Conservation (phyloP, 2,797 vertebrate genomes). For the Florisuga fusca region DNA sequence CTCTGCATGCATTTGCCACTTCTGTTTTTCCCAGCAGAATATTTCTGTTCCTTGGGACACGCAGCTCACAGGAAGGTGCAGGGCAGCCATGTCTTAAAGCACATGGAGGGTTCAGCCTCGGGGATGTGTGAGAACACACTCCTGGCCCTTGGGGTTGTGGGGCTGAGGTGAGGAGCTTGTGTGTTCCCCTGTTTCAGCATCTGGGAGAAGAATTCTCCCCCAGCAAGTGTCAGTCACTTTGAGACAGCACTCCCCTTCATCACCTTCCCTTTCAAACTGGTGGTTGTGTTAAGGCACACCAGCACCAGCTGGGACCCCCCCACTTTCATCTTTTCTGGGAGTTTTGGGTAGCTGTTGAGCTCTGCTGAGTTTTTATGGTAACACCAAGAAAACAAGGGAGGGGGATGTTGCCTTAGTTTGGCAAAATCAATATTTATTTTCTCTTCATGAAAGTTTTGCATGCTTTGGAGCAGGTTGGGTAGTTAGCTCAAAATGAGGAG, state of each 20-base stretch:
- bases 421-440: not conserved
- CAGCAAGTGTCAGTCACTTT: not conserved
- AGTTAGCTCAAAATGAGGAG: not conserved
- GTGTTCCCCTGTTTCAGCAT: not conserved
- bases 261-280: accelerated
- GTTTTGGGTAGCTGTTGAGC: not conserved
- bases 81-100: accelerated
- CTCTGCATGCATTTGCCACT: accelerated
- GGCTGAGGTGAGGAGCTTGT: accelerated
- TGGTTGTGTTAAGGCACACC: accelerated
- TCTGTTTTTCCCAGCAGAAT: not conserved
- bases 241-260: not conserved
- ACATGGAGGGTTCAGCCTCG: accelerated
- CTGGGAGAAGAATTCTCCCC: not conserved
- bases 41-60: not conserved
- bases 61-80: accelerated
- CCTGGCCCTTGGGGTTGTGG: not conserved
- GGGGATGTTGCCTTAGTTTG: not conserved
- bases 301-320: not conserved
- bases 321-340: not conserved
- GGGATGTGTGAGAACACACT: accelerated
- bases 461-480: not conserved
- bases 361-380: not conserved
- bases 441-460: not conserved
- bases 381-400: accelerated